Conservation (phyloP, 2,888 invertebrate genomes). For the Hemistola chrysoprasaria region DNA sequence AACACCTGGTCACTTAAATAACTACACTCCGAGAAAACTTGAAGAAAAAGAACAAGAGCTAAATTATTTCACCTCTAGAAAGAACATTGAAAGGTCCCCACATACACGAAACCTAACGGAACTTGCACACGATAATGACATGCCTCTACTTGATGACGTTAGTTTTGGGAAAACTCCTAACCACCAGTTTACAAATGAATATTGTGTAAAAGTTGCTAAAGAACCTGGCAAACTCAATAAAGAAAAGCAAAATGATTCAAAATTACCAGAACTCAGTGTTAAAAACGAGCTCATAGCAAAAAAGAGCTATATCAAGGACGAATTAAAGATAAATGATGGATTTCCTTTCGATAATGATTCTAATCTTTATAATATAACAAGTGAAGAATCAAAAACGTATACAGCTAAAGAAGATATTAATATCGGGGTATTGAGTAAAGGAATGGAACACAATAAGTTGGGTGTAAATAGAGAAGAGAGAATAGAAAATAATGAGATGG, state of each 20-base stretch:
- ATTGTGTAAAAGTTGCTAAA: not conserved
- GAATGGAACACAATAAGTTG: not conserved
- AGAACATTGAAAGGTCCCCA: constrained; percentile 6
- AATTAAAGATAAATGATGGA: not conserved
- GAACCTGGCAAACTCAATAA: not conserved
- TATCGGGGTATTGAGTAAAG: constrained; percentile 8
- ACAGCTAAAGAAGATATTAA: no score
- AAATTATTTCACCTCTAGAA: constrained; percentile 16
- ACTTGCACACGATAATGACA: constrained; percentile 14
- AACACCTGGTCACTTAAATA: constrained; percentile 46
- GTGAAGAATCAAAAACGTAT: no score
- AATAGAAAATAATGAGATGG: no score
- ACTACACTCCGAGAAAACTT: constrained; percentile 47
- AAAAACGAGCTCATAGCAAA: no score
- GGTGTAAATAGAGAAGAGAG: no score
- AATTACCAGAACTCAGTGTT: no score
- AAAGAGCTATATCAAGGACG: no score
- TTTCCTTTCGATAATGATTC: not conserved
- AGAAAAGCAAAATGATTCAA: constrained; percentile 1
- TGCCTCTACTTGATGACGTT: constrained; percentile 22
- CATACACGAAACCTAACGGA: no score
- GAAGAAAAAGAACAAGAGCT: constrained; percentile 27
- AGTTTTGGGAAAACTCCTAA: not conserved
- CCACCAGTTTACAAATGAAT: not conserved
- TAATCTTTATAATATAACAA: not conserved